Base-by-base conservation (phyloP, 2,797 vertebrate species). In the Onychomys leucogaster region DNA sequence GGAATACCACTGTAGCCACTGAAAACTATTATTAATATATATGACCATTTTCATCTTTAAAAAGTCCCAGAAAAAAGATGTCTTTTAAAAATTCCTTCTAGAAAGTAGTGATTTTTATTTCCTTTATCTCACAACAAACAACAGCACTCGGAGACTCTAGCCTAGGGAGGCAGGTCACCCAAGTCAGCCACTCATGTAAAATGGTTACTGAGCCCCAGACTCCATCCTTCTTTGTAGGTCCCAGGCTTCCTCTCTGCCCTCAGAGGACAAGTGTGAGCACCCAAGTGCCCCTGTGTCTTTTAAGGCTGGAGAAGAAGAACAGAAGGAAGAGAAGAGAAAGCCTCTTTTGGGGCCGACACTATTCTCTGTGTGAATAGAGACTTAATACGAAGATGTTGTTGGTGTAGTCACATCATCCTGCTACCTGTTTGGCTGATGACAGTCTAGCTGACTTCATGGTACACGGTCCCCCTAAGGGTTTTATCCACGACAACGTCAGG, bases 291-390 rank as follows among this genome's bases (percentile, higher is more conserved):
- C 52, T 55, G 2, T 49, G 1, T 17, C 34, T 57, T 34, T 63
- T 41, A 41, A 46, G 75, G 81, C 71, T 41, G 37, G 37, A 37
- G 78, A 89, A 71, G n/a, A 91, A 83, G 84, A 92, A 95, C 88
- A 90, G 90, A 93, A 90, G 12, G 46, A 34, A 21, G 37, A 61
- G 59, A 67, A 92, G 82, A 27, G 80, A 32, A 61, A 49, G 46
- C 59, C 77, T n/a, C 6, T 57, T 90, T 73, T 32, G 2, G 32
- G 67, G 55, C 29, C 32, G 0, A 65, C 13, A 1, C 12, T 55
- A 82, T 11, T 75, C 90, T 96, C 96, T 55, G 76, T 34, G 34
- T 92, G 94, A 92, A 96, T 75, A 96, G 96, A 97, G 96, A 95
- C 80, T 95, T 94, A 95, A 97, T 63, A 69, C 27, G 92, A 59